Evolutionary conservation across 2,888 invertebrate species (phyloP).

Genomic region (Aporophyla lueneburgensis): DNA sequence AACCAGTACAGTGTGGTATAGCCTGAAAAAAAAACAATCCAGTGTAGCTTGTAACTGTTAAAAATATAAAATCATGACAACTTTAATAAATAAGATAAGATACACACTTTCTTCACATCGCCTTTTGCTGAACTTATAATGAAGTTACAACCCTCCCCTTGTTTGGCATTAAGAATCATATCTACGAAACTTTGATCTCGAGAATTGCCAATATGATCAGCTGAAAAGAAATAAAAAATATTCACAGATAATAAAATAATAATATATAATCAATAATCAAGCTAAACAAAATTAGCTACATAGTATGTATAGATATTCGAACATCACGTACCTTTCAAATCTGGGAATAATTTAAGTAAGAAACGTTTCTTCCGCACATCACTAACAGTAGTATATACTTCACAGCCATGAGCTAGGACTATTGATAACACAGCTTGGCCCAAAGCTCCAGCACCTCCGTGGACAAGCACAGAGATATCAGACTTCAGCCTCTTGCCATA

Average conservation of each 20-base stretch:
- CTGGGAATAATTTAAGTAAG: conserved; percentile 78
- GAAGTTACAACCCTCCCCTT: conserved; percentile 75
- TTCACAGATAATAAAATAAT: no score
- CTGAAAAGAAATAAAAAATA: conserved; percentile 67
- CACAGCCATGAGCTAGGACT: conserved; percentile 74
- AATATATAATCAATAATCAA: no score
- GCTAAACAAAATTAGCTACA: background rate
- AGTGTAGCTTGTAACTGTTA: background rate
- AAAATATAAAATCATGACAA: background rate
- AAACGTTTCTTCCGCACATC: conserved; percentile 79
- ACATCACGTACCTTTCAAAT: conserved; percentile 72
- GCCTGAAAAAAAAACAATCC: conserved; percentile 61
- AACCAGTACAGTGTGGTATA: conserved; percentile 64
- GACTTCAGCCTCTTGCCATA: conserved; percentile 34
- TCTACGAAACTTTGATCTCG: conserved; percentile 77
- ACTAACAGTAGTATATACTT: conserved; percentile 82
- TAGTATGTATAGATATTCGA: background rate
- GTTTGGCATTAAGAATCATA: conserved; percentile 72
- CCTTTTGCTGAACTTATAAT: conserved; percentile 74
- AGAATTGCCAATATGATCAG: conserved; percentile 79
- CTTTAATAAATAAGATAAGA: background rate
- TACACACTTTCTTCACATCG: conserved; percentile 76
- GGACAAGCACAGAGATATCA: conserved; percentile 65
- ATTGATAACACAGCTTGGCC: conserved; percentile 82
- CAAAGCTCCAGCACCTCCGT: conserved; percentile 77